Evolutionary conservation across 2,113 vertebrate species (phyloP), one percentile per base, ranked within the genome.

Genomic region (Stigmatopora nigra): DNA sequence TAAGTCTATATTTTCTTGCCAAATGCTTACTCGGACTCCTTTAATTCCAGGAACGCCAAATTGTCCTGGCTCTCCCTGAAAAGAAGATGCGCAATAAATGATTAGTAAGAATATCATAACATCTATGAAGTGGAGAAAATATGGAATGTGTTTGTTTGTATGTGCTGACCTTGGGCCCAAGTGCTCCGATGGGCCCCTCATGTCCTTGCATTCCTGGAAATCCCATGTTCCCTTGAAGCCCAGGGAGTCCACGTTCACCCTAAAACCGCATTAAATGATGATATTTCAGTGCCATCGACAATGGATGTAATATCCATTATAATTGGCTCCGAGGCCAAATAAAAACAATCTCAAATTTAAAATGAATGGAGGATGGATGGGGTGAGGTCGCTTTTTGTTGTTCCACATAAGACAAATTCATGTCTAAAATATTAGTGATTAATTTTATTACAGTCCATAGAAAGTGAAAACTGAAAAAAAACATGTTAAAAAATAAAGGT

Each of bases 201-300:
- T 89, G 92, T 77, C 97, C 97, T 75, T 94, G 96, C 88, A 95
- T 90, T 73, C 97, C 96, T 46, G 96, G 97, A 85, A 99, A 98
- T 52, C 97, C 97, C 83, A 98, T 93, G 64, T 92, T 90, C 68
- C 97, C 97, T 78, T 92, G 93, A 68, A 96, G 82, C 58, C 97
- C 97, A 0, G 92, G 92, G 44, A 97, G 88, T 16, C 97, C 97
- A 76, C 92, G 88, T 67, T 98, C 94, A 58, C 97, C 97, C 97
- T 99, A 55, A 48, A 59, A 58, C 38, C 2, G 13, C 7, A 3
- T 45, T 10, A 45, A 61, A 14, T 38, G 35, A 31, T 14, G 7
- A 22, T n/a, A 61, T 13, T 13, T 45, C 38, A 20, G n/a, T 51
- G n/a, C 38, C 38, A 41, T 10, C 9, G 38, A 41, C 9, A 31